These are phyloP conservation scores for Hybognathus amarus DNA, from an alignment of 2,797 vertebrate species.

Conservation along the genomic window DNA sequence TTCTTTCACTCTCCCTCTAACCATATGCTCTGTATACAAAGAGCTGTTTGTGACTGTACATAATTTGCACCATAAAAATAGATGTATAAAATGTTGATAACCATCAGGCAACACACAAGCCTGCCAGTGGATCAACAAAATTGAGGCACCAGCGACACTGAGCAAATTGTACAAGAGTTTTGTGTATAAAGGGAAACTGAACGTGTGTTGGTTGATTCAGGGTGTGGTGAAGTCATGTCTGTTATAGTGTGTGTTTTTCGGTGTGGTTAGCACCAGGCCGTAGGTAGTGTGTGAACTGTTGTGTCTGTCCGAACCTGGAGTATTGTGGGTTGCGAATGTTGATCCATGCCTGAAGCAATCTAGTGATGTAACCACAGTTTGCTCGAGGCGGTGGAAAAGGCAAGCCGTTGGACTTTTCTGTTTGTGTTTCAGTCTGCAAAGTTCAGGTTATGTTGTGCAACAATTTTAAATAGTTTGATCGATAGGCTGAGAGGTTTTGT, in stretches of 20 bases:
- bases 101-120: constrained; percentile 59
- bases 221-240: constrained; percentile 31
- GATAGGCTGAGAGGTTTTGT: neutral
- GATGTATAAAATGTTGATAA: constrained; percentile 66
- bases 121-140: constrained; percentile 29
- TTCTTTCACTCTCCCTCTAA: constrained; percentile 18
- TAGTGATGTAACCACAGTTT: constrained; percentile 35
- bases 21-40: constrained; percentile 28
- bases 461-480: neutral
- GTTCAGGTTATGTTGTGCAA: constrained; percentile 16
- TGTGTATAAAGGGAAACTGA: neutral
- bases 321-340: constrained; percentile 36
- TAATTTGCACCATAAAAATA: constrained; percentile 63
- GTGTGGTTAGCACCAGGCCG: constrained; percentile 4
- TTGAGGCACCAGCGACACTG: constrained; percentile 20
- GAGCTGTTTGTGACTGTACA: constrained; percentile 31
- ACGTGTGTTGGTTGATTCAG: constrained; percentile 27
- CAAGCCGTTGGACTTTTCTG: constrained; percentile 39
- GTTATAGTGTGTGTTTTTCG: constrained; percentile 16
- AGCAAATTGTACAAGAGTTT: constrained; percentile 36
- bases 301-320: constrained; percentile 23
- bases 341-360: constrained; percentile 25
- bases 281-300: constrained; percentile 40
- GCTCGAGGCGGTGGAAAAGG: constrained; percentile 34
- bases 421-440: constrained; percentile 36